Evolutionary conservation across 2,888 invertebrate species (phyloP).

Genomic region (Sarcophaga caerulescens): DNA sequence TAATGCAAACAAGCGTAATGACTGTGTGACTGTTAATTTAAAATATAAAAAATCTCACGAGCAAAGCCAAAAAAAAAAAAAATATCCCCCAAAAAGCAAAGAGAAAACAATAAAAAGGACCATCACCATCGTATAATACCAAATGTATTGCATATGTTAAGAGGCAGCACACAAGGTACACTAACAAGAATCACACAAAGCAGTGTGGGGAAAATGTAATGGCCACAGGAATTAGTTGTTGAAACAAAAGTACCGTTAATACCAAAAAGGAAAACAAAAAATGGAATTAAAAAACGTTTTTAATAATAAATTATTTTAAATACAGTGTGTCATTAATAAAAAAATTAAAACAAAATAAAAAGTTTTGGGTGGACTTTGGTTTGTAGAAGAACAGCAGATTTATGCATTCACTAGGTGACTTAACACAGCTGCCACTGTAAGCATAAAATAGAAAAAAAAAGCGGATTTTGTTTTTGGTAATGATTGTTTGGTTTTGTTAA

Average conservation of each 20-base stretch:
- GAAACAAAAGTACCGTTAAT: slow-evolving; percentile 14
- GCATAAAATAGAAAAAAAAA: too few relatives aligned
- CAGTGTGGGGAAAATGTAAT: slow-evolving; percentile 15
- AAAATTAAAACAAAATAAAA: slow-evolving; percentile 1
- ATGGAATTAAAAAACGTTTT: not conserved
- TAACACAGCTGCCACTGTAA: not conserved
- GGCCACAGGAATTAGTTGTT: slow-evolving; percentile 46
- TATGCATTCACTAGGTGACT: slow-evolving; percentile 24
- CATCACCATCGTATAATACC: not conserved
- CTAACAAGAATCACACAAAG: not conserved
- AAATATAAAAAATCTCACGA: slow-evolving; percentile 24
- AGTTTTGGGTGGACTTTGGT: slow-evolving; percentile 11
- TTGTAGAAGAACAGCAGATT: slow-evolving; percentile 1
- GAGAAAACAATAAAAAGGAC: slow-evolving; percentile 36
- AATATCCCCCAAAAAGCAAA: not conserved
- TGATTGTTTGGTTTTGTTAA: not conserved
- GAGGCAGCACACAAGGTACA: not conserved
- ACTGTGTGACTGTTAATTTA: slow-evolving; percentile 42
- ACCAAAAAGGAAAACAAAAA: too few relatives aligned
- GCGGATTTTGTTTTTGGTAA: too few relatives aligned
- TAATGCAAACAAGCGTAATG: slow-evolving; percentile 69
- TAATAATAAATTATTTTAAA: slow-evolving; percentile 45
- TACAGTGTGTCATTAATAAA: not conserved
- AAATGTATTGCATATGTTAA: slow-evolving; percentile 47
- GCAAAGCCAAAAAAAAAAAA: not conserved